Percentiles rank a stretch among this genome's conserved stretches.
phyloP scores from a whole-genome alignment of 2,888 invertebrate species.

The Hydrotaea diabolus region DNA sequence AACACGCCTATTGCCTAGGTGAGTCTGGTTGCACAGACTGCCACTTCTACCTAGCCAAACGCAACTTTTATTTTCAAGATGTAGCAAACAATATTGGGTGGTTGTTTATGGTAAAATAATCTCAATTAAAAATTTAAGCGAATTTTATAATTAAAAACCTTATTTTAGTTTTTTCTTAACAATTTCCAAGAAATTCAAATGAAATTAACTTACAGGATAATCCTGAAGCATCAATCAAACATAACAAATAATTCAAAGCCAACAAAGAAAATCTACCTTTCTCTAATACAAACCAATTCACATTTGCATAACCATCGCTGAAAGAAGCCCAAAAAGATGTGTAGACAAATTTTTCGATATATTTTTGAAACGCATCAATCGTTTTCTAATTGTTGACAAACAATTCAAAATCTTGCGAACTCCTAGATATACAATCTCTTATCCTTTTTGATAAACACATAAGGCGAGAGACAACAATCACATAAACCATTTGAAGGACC shows the following conservation, averaged over 20 bases:
- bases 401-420: neutral
- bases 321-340: neutral
- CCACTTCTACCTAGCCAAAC: too few relatives aligned
- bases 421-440: slow-evolving; percentile 2
- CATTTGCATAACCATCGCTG: slow-evolving; percentile 1
- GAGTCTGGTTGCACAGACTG: too few relatives aligned
- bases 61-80: too few relatives aligned
- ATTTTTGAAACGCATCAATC: slow-evolving; percentile 27
- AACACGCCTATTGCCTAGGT: too few relatives aligned
- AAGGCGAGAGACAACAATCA: slow-evolving; percentile 7
- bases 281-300: neutral
- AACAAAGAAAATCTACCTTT: slow-evolving; percentile 42
- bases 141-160: too few relatives aligned
- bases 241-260: slow-evolving; percentile 39
- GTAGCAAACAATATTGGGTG: too few relatives aligned
- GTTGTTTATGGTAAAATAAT: too few relatives aligned
- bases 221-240: slow-evolving; percentile 46
- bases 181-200: neutral
- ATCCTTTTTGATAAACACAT: slow-evolving; percentile 33
- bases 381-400: slow-evolving; percentile 36
- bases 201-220: slow-evolving; percentile 25
- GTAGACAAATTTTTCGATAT: slow-evolving; percentile 33
- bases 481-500: slow-evolving; percentile 18
- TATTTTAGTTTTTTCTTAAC: too few relatives aligned
- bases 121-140: too few relatives aligned